Evolutionary conservation across 2,797 vertebrate genomes (phyloP), one percentile per base, ranked within the genome.

Genomic region (Mallotus villosus): DNA sequence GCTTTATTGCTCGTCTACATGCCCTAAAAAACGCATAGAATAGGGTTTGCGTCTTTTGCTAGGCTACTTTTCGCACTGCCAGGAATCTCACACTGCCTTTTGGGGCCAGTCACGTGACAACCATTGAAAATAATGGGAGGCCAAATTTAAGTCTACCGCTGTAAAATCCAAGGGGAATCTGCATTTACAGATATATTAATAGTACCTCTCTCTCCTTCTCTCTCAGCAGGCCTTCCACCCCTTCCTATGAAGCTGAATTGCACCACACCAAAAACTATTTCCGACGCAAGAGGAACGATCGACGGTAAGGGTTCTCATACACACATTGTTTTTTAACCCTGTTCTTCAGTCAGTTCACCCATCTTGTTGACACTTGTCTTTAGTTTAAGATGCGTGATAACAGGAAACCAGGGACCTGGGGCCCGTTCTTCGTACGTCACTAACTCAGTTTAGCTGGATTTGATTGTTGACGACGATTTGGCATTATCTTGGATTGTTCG

Each of bases 201-300:
- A 57, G 74, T 72, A 62, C 74, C 17, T 63, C 16, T 75, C 4
- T 68, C 14, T 59, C 11, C 37, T n/a, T 51, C 49, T 61, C 8
- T 67, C 66, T 59, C 68, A 61, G 25, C 92, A 99, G 96, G 95
- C 94, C 76, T 97, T 97, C 95, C 97, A 67, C 93, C 95, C 0
- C 88, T 95, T 89, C 95, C 95, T 77, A 97, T 7, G 97, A 98
- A 88, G 96, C 94, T 70, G 97, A 92, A 98, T 99, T 0, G 96
- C 96, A 32, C n/a, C 95, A 98, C 82, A 97, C 97, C 82, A 99
- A 95, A 99, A 98, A 79, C 89, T 98, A 46, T n/a, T 99, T 98
- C 92, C 92, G 97, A 75, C 94, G 97, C 80, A 94, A 93, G 78
- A 94, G 94, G 81, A 97, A 93, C 2, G 97, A 98, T 84, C 93